Percentiles rank a stretch among this genome's conserved stretches.
Conservation (phyloP, 92 coral and sea anemone genomes). For the Siderastrea radians region DNA sequence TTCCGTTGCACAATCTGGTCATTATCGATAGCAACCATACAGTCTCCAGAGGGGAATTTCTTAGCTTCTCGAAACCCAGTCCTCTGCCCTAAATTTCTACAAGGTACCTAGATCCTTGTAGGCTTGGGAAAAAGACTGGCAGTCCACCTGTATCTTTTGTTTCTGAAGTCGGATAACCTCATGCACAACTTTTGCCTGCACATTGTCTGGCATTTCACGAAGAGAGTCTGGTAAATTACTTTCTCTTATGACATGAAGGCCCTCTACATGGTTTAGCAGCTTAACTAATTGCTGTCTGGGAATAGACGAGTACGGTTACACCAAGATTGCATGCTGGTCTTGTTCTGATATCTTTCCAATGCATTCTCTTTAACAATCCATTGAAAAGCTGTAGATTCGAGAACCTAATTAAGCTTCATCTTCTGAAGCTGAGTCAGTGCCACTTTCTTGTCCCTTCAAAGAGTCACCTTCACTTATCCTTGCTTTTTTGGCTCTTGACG, state of each 20-base stretch:
- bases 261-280: no score
- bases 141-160: no score
- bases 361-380: not conserved
- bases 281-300: not conserved
- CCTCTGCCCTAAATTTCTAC: no score
- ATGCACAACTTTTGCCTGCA: not conserved
- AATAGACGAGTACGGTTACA: not conserved
- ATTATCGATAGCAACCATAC: constrained; percentile 33
- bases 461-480: no score
- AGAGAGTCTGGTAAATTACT: no score
- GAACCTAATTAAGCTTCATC: no score
- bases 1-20: constrained; percentile 35
- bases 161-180: no score
- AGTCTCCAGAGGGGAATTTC: constrained; percentile 26
- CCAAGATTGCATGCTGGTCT: not conserved
- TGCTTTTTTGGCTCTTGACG: no score
- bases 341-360: not conserved
- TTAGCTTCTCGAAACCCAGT: not conserved
- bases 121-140: no score
- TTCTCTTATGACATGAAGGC: not conserved
- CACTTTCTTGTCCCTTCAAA: no score
- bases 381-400: not conserved
- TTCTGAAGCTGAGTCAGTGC: no score
- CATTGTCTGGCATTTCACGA: not conserved
- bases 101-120: no score